Evolutionary conservation across 92 coral and sea anemone species (phyloP).

Genomic region (Phymanthus crucifer): DNA sequence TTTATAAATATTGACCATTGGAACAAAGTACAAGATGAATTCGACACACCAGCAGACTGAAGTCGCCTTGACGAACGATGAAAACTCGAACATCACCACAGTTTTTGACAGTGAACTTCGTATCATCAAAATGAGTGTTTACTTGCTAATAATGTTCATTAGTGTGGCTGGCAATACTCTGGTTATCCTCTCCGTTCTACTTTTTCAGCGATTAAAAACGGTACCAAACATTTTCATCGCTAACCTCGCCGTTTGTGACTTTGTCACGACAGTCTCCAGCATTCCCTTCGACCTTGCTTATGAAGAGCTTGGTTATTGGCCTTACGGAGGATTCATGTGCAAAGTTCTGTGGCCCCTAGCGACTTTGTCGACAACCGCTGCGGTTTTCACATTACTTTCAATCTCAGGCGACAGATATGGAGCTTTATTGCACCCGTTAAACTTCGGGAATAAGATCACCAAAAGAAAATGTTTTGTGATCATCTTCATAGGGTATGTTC

Average conservation of each 20-base stretch:
- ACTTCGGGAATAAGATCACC: slow-evolving; percentile 74
- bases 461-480: slow-evolving; percentile 56
- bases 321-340: slow-evolving; percentile 80
- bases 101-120: slow-evolving; percentile 35
- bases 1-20: too few species aligned
- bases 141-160: slow-evolving; percentile 53
- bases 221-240: slow-evolving; percentile 89
- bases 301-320: slow-evolving; percentile 72
- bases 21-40: slow-evolving; percentile 9
- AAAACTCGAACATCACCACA: slow-evolving; percentile 9
- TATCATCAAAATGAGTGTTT: slow-evolving; percentile 51
- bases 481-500: slow-evolving; percentile 53
- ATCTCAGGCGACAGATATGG: slow-evolving; percentile 88
- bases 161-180: slow-evolving; percentile 75
- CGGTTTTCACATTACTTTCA: slow-evolving; percentile 82
- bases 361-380: slow-evolving; percentile 78
- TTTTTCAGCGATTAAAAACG: slow-evolving; percentile 68
- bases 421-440: slow-evolving; percentile 82
- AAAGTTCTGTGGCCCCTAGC: slow-evolving; percentile 84
- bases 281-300: slow-evolving; percentile 78
- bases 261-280: slow-evolving; percentile 79
- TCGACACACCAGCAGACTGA: not conserved
- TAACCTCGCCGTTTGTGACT: slow-evolving; percentile 89
- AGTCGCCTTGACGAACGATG: not conserved
- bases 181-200: slow-evolving; percentile 66